Evolutionary conservation across 1,140 invertebrate genomes (phyloP).

Genomic region (Euwallacea similis): DNA sequence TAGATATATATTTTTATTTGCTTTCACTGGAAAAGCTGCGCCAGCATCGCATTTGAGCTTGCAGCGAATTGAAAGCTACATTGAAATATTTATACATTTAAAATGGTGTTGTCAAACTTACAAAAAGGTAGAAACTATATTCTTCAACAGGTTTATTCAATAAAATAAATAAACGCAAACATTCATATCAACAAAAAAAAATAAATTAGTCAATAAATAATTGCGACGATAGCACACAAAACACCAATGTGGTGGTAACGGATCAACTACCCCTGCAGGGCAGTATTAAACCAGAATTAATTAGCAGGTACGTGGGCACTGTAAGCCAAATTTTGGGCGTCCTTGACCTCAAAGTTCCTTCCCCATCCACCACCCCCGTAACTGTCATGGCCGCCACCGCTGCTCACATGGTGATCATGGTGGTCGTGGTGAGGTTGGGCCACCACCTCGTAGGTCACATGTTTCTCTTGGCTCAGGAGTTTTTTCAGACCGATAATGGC

Average conservation of each 20-base stretch:
- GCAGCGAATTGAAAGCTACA: too few species aligned
- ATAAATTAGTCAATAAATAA: constrained; percentile 45
- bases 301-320: constrained; percentile 59
- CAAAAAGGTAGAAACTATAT: neutral
- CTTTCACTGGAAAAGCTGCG: too few species aligned
- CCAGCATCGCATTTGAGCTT: too few species aligned
- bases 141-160: constrained; percentile 4
- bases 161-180: constrained; percentile 1
- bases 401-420: constrained; percentile 53
- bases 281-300: constrained; percentile 28
- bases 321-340: constrained; percentile 66
- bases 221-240: constrained; percentile 38
- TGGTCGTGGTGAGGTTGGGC: constrained; percentile 66
- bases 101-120: neutral
- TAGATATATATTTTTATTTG: too few species aligned
- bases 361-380: constrained; percentile 59
- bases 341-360: constrained; percentile 52
- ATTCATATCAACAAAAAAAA: constrained; percentile 11
- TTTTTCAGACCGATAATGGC: constrained; percentile 82
- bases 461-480: constrained; percentile 72
- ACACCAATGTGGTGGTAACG: constrained; percentile 50
- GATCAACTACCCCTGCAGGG: neutral
- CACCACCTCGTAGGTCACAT: constrained; percentile 75
- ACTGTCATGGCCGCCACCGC: constrained; percentile 56
- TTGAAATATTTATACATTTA: too few species aligned